Base-by-base conservation (phyloP, 1,140 invertebrate genomes). In the Lysiphlebus fabarum region DNA sequence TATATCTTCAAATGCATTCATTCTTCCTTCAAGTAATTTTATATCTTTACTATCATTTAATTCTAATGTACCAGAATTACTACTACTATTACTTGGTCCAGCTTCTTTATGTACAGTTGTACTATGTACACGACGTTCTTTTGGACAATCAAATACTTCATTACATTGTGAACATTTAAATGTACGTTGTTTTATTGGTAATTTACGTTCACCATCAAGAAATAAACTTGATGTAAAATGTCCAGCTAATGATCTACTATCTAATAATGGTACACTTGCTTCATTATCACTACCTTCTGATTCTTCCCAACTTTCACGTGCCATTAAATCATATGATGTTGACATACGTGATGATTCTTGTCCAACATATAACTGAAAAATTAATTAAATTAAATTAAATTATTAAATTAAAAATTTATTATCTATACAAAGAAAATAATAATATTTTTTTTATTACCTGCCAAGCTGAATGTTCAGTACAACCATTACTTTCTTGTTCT, bases 401-500 rank as follows among this genome's bases (percentile, higher is more conserved):
- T 8, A 11, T 40, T 40, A 50, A 60, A n/a, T n/a, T n/a, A n/a
- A n/a, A 43, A 65, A 56, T 4, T 43, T n/a, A n/a, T n/a, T n/a
- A n/a, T n/a, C n/a, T n/a, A n/a, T n/a, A n/a, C n/a, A n/a, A 17
- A 56, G 14, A 47, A 41, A 55, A 41, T 42, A 40, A 48, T 14
- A 12, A 34, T 26, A 41, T 53, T 53, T 53, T 50, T 42, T 38
- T 58, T 56, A 75, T 75, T 73, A 75, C 82, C 80, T 81, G 85
- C 87, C 87, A 89, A 7, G 79, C 71, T 14, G 79, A 81, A 42
- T 74, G 79, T 61, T 81, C 87, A 62, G 86, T 86, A 68, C 86
- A 87, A 9, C 88, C 89, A 67, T 90, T 88, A 75, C 89, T 91
- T 62, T 91, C 90, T 71, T 91, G 90, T 36, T 88, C 90, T 6